These are phyloP conservation scores for Allacma fusca DNA, from an alignment of 2,888 invertebrate genomes.

Conservation along the genomic window DNA sequence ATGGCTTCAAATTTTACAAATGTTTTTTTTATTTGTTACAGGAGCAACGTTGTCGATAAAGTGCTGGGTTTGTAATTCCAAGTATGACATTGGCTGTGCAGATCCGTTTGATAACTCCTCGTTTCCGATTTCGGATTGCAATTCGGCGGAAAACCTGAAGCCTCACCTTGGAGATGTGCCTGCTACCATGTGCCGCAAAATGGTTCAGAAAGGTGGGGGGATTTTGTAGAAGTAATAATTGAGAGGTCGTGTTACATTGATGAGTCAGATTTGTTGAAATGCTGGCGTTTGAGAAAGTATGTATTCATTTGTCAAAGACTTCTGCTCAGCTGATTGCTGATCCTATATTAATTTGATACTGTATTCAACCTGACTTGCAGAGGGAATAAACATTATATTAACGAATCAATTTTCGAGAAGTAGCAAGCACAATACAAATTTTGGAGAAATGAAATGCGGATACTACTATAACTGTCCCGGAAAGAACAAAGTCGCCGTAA, in stretches of 20 bases:
- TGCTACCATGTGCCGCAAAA: conserved; percentile 89
- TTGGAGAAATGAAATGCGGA: no score
- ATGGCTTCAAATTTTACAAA: background rate
- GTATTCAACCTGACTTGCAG: no score
- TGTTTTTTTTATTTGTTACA: conserved; percentile 24
- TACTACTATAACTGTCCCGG: no score
- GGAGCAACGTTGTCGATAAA: conserved; percentile 69
- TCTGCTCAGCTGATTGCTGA: no score
- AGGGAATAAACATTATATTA: no score
- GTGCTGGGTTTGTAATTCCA: conserved; percentile 91
- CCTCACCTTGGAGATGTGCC: conserved; percentile 70
- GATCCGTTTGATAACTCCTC: conserved; percentile 92
- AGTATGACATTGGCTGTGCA: conserved; percentile 86
- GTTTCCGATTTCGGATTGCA: conserved; percentile 83
- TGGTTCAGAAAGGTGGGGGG: conserved; percentile 84
- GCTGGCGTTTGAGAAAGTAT: no score
- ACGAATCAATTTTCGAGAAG: no score
- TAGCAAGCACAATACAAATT: no score
- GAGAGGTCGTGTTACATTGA: background rate
- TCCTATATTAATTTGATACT: no score
- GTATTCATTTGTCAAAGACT: no score
- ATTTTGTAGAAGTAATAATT: background rate
- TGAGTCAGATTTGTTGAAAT: no score
- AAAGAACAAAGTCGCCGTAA: no score
- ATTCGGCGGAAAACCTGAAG: conserved; percentile 64